Conservation (phyloP, 1,140 invertebrate genomes). For the Drosophila fuyamai region DNA sequence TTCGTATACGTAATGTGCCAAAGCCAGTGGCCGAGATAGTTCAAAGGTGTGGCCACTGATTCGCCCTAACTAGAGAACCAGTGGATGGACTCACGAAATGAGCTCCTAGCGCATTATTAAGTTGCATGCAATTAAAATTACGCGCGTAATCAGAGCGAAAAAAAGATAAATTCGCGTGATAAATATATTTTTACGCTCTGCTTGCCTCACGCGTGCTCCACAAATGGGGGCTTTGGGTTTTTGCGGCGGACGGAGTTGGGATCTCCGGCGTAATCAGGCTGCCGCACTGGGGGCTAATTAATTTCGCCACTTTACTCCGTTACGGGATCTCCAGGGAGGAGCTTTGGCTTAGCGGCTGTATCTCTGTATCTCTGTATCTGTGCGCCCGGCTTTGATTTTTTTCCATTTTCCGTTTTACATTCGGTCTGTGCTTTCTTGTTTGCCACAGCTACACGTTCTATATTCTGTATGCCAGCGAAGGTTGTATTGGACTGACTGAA, state of each 20-base stretch:
- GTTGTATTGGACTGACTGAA: constrained; percentile 12
- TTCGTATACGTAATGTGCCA: constrained; percentile 33
- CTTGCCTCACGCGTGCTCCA: constrained; percentile 45
- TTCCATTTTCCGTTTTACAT: constrained; percentile 32
- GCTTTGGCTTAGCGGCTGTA: constrained; percentile 48
- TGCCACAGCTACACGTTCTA: constrained; percentile 40
- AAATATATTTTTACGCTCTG: constrained; percentile 70
- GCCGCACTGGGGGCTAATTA: constrained; percentile 82
- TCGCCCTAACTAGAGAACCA: background rate
- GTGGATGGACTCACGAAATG: constrained; percentile 24
- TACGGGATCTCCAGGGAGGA: constrained; percentile 62
- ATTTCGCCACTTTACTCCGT: constrained; percentile 80
- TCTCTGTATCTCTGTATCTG: constrained; percentile 50
- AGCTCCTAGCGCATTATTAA: constrained; percentile 64
- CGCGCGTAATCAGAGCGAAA: constrained; percentile 82
- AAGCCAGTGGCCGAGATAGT: background rate
- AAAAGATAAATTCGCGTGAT: constrained; percentile 80
- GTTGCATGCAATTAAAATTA: constrained; percentile 83
- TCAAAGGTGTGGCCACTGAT: constrained; percentile 49
- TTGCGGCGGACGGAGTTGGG: constrained; percentile 35
- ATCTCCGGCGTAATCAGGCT: constrained; percentile 72
- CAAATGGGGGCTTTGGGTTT: background rate
- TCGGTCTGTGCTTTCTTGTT: constrained; percentile 50
- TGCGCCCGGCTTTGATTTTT: constrained; percentile 49
- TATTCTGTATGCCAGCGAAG: constrained; percentile 9